phyloP scores from a whole-genome alignment of 1,140 invertebrate genomes.

The Parasteatoda tepidariorum region DNA sequence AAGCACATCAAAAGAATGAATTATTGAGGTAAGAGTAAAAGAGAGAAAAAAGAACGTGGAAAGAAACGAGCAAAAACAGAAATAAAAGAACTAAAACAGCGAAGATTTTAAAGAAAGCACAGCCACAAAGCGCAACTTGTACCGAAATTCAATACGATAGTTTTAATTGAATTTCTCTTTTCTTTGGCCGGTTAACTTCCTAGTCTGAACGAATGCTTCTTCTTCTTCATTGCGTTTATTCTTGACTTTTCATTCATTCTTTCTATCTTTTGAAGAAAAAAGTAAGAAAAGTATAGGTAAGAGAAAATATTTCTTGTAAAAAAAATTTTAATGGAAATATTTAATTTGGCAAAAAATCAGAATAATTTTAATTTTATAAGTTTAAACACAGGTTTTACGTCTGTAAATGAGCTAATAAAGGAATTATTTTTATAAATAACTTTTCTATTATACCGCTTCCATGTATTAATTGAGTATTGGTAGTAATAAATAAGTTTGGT shows the following conservation, averaged over 20 bases:
- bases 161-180: slow-evolving; percentile 51
- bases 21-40: not conserved
- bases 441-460: too few relatives aligned
- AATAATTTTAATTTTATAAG: too few relatives aligned
- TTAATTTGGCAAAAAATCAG: too few relatives aligned
- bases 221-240: slow-evolving; percentile 19
- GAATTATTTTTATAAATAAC: too few relatives aligned
- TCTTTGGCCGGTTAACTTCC: slow-evolving; percentile 23
- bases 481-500: too few relatives aligned
- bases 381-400: too few relatives aligned
- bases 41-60: not conserved
- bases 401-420: too few relatives aligned
- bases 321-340: too few relatives aligned
- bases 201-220: slow-evolving; percentile 38
- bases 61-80: not conserved
- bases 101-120: not conserved
- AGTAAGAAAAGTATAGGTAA: too few relatives aligned
- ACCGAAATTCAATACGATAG: slow-evolving; percentile 39
- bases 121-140: slow-evolving; percentile 40
- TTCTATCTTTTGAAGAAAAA: too few relatives aligned
- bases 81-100: not conserved
- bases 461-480: too few relatives aligned
- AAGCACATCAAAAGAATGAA: slow-evolving; percentile 34
- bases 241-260: slow-evolving; percentile 32
- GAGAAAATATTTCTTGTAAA: too few relatives aligned